Base-by-base conservation (phyloP, 2,113 vertebrate species). In the Picathartes gymnocephalus region DNA sequence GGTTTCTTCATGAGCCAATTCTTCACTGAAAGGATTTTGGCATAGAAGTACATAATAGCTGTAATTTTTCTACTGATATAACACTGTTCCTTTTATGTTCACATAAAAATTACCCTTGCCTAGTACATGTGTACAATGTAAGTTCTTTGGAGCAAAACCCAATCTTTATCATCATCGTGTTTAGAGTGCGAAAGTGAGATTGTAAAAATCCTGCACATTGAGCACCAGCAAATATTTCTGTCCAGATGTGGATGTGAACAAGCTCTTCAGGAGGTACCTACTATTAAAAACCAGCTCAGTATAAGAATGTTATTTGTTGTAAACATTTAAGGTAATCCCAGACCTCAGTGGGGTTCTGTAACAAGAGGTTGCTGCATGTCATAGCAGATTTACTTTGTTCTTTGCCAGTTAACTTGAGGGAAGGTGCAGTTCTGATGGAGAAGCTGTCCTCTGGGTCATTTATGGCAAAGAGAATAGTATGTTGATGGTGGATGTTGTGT, bases 61-160 rank as follows among this genome's bases (percentile, higher is more conserved):
- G 17, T 77, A 92, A 76, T 91, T 83, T 91, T 96, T 94, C 85
- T 88, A 69, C 73, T 58, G 91, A 45, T 86, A 45, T 22, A 76
- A 16, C 33, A n/a, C 44, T 71, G 15, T 72, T 88, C 48, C 37
- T 85, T 96, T 92, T 70, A 72, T 33, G 39, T 94, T 95, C 68
- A 61, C 92, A 57, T 11, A 21, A 68, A 95, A 80, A 79, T 53
- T 69, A 39, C 45, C 83, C 92, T 92, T 80, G 19, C 33, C 24
- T 33, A 54, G 25, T 15, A 82, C 30, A 15, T 61, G 35, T 14
- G 20, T 60, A 85, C 84, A 80, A 27, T 39, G n/a, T 58, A 81
- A 69, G n/a, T 81, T 68, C 45, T 70, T 51, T 50, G 39, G 25
- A 84, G 22, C 54, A 70, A 71, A 85, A 53, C 15, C 4, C 58